These are phyloP conservation scores for Ceratina australensis DNA, from an alignment of 1,140 invertebrate species.

Conservation along the genomic window DNA sequence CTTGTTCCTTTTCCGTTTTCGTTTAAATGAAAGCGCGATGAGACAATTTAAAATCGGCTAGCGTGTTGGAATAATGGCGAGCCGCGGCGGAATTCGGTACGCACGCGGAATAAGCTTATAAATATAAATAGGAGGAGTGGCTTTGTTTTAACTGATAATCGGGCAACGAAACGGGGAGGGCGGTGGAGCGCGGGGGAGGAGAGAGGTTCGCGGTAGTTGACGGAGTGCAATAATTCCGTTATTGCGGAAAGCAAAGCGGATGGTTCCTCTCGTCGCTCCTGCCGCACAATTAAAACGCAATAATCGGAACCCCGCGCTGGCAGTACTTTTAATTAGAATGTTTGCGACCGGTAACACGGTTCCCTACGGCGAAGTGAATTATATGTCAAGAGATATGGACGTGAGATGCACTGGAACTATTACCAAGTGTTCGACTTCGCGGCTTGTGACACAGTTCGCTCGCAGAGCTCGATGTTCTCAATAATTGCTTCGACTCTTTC, in stretches of 20 bases:
- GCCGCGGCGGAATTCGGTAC: conserved; percentile 2
- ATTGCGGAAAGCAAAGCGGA: conserved; percentile 25
- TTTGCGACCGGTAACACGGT: conserved; percentile 4
- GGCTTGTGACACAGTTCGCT: neutral
- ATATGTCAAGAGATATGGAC: neutral
- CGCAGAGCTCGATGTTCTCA: neutral
- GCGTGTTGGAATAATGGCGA: neutral
- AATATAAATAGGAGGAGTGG: conserved; percentile 46
- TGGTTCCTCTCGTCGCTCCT: neutral
- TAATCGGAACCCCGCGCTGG: neutral
- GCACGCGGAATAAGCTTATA: conserved; percentile 49
- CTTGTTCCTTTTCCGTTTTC: conserved; percentile 17
- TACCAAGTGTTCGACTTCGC: neutral
- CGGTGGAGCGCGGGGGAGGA: neutral
- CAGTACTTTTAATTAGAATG: conserved; percentile 22
- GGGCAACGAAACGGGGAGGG: neutral
- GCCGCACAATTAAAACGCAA: conserved; percentile 13
- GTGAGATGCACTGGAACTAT: neutral
- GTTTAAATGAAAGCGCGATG: conserved; percentile 47
- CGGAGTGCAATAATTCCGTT: conserved; percentile 15
- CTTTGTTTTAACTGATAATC: conserved; percentile 3
- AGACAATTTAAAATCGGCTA: conserved; percentile 42
- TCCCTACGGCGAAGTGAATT: neutral
- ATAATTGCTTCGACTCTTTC: too few relatives aligned
- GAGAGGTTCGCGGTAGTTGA: neutral